Conservation (phyloP, 1,140 invertebrate species). For the Caenorhabditis elegans region DNA sequence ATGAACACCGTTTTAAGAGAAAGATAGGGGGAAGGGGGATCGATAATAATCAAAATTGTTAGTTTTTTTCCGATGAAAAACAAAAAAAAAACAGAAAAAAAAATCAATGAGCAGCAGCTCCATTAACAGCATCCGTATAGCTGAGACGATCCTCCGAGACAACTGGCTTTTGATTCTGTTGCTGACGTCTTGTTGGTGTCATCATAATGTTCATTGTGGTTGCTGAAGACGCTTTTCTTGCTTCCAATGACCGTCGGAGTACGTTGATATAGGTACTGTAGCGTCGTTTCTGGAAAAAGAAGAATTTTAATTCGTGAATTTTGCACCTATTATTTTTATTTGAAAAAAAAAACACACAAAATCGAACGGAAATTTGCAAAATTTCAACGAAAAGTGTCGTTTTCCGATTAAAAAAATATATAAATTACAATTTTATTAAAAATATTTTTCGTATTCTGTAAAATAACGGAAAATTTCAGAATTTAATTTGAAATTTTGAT, state of each 20-base stretch:
- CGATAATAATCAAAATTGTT: no score
- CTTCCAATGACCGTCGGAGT: neutral
- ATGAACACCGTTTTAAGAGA: no score
- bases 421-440: no score
- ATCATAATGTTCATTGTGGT: slow-evolving; percentile 7
- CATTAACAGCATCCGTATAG: slow-evolving; percentile 7
- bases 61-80: no score
- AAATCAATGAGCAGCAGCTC: neutral
- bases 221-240: neutral
- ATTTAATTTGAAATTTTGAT: no score
- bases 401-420: no score
- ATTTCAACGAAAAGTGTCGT: no score
- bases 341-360: no score
- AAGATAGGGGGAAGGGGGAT: neutral
- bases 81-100: neutral
- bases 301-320: neutral
- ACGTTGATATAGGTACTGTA: neutral
- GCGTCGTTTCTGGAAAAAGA: neutral
- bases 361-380: no score
- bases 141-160: neutral
- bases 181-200: neutral
- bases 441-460: no score
- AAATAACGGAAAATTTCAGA: no score
- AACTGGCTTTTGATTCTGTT: neutral
- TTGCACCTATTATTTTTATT: no score